Conservation (phyloP, 30 jellyfish, hydroid and myxozoan species). For the Aurelia sp. region DNA sequence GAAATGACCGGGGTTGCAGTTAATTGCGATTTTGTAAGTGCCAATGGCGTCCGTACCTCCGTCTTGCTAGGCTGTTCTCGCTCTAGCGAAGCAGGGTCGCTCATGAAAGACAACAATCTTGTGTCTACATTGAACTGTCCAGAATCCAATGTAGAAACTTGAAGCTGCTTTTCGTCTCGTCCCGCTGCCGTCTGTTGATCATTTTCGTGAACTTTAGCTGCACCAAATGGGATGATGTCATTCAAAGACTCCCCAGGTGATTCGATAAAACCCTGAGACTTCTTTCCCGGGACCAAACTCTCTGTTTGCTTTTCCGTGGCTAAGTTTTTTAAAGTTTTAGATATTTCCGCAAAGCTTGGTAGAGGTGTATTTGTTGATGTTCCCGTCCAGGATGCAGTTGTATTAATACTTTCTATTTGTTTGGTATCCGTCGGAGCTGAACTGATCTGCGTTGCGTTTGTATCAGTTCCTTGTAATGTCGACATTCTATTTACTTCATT, state of each 20-base stretch:
- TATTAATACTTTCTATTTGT: too few species aligned
- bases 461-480: too few species aligned
- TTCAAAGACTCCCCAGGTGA: not conserved
- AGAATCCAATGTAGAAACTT: too few species aligned
- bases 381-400: not conserved
- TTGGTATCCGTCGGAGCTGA: too few species aligned
- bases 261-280: not conserved
- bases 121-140: too few species aligned
- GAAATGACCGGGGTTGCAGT: not conserved
- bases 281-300: not conserved
- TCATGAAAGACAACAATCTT: too few species aligned
- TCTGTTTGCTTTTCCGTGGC: not conserved
- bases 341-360: constrained; percentile 22
- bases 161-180: too few species aligned
- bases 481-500: too few species aligned
- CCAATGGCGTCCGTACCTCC: not conserved
- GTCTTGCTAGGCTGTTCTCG: not conserved
- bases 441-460: too few species aligned
- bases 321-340: not conserved
- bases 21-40: not conserved
- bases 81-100: not conserved
- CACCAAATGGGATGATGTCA: too few species aligned
- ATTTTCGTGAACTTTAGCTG: too few species aligned
- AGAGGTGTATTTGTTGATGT: not conserved
- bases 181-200: too few species aligned